Evolutionary conservation across 2,113 vertebrate species (phyloP).

Genomic region (Pelobates fuscus): DNA sequence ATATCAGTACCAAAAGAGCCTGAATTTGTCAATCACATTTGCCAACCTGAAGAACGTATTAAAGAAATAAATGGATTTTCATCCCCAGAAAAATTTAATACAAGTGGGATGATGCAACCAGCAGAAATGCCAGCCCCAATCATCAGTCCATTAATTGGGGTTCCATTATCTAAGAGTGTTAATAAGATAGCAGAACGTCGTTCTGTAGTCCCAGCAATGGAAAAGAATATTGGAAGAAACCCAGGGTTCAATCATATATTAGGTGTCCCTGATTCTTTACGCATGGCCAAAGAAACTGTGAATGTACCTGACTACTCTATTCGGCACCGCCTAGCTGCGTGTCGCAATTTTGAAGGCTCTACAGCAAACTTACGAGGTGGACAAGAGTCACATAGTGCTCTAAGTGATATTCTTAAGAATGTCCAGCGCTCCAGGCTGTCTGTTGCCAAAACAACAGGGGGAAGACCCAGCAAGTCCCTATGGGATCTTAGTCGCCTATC

Average conservation of each 20-base stretch:
- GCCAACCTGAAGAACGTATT: neutral
- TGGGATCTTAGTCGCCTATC: slow-evolving; percentile 65
- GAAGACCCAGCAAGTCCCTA: slow-evolving; percentile 58
- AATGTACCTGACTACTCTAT: slow-evolving; percentile 47
- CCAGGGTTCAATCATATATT: slow-evolving; percentile 20
- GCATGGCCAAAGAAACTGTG: slow-evolving; percentile 23
- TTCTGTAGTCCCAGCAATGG: slow-evolving; percentile 51
- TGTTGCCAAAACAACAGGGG: slow-evolving; percentile 33
- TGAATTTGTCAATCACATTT: neutral
- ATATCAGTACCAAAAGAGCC: neutral
- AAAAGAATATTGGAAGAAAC: slow-evolving; percentile 30
- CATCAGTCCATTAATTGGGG: neutral
- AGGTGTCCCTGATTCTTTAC: neutral
- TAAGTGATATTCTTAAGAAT: slow-evolving; percentile 52
- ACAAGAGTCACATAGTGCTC: slow-evolving; percentile 45
- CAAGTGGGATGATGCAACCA: slow-evolving; percentile 29
- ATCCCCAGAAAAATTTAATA: slow-evolving; percentile 28
- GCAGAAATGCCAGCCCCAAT: slow-evolving; percentile 22
- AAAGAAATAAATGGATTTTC: slow-evolving; percentile 28
- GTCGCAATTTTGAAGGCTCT: slow-evolving; percentile 33
- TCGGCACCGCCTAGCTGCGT: slow-evolving; percentile 43
- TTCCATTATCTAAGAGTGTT: slow-evolving; percentile 26
- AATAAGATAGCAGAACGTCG: slow-evolving; percentile 51
- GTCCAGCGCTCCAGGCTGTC: slow-evolving; percentile 39
- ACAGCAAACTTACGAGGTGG: neutral